phyloP scores from a whole-genome alignment of 2,888 invertebrate genomes.

The Phalera bucephala region DNA sequence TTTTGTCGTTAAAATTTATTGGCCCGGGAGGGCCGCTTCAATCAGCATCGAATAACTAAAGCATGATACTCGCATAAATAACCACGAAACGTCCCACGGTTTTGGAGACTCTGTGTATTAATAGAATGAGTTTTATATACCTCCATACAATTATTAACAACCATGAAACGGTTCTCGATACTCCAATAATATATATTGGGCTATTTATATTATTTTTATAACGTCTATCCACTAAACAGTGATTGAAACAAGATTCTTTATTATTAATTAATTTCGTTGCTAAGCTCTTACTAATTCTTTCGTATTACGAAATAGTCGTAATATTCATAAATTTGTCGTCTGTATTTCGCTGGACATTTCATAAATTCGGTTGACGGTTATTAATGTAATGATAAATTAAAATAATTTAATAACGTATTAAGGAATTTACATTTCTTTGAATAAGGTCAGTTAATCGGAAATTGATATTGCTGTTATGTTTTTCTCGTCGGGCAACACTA shows the following conservation, averaged over 20 bases:
- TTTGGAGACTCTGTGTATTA: conserved; percentile 21
- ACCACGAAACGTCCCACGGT: conserved; percentile 31
- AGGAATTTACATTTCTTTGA: conserved; percentile 20
- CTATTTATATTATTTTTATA: conserved; percentile 38
- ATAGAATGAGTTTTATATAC: conserved; percentile 27
- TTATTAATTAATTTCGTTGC: conserved; percentile 31
- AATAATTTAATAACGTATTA: conserved; percentile 21
- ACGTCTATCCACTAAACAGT: conserved; percentile 23
- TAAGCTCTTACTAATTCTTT: conserved; percentile 25
- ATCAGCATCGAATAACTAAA: conserved; percentile 22
- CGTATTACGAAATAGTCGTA: conserved; percentile 21
- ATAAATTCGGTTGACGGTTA: conserved; percentile 26
- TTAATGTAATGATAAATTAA: conserved; percentile 24
- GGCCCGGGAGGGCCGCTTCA: conserved; percentile 9
- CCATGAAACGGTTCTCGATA: conserved; percentile 22
- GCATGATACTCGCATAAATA: conserved; percentile 27
- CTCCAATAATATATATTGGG: conserved; percentile 32
- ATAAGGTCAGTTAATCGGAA: conserved; percentile 12
- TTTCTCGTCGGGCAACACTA: too few species aligned
- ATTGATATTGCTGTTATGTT: conserved; percentile 10
- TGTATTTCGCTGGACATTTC: conserved; percentile 13
- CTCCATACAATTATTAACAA: conserved; percentile 28
- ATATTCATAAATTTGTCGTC: conserved; percentile 25
- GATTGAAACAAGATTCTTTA: conserved; percentile 34
- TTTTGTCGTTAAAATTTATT: conserved; percentile 26